phyloP scores from a whole-genome alignment of 2,113 vertebrate genomes.

The Grammomys surdaster region DNA sequence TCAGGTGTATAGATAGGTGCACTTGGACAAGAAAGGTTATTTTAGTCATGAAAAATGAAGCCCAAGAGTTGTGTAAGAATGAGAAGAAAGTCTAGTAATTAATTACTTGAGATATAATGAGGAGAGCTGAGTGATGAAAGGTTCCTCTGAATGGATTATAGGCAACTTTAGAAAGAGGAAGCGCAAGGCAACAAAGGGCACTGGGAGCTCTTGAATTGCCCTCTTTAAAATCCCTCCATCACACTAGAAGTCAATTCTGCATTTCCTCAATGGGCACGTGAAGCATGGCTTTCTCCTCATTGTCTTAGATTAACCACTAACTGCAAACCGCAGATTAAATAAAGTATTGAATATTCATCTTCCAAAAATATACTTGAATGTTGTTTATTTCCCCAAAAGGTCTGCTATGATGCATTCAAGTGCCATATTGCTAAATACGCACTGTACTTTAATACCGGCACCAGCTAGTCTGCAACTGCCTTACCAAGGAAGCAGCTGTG shows the following conservation, averaged over 20 bases:
- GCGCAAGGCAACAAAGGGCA: conserved; percentile 71
- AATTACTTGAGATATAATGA: conserved; percentile 82
- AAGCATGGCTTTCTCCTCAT: conserved; percentile 45
- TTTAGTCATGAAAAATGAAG: conserved; percentile 82
- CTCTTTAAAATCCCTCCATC: conserved; percentile 84
- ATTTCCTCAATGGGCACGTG: conserved; percentile 80
- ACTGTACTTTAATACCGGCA: conserved; percentile 56
- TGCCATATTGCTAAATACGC: conserved; percentile 72
- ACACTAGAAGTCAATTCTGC: conserved; percentile 82
- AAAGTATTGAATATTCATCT: conserved; percentile 85
- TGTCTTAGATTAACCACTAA: conserved; percentile 81
- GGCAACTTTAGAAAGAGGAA: conserved; percentile 77
- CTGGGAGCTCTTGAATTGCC: conserved; percentile 78
- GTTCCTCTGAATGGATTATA: conserved; percentile 84
- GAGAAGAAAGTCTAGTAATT: conserved; percentile 82
- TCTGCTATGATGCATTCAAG: conserved; percentile 67
- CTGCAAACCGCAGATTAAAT: conserved; percentile 81
- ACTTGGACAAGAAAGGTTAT: conserved; percentile 70
- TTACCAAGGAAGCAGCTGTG: conserved; percentile 47
- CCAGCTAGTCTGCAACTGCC: conserved; percentile 38
- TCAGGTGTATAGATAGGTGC: conserved; percentile 12
- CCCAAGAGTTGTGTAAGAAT: conserved; percentile 57
- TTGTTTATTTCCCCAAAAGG: conserved; percentile 81
- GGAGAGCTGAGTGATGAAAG: conserved; percentile 85
- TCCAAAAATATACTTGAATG: conserved; percentile 78